Percentiles rank a stretch among this genome's conserved stretches.
phyloP scores from a whole-genome alignment of 1,140 invertebrate species.

The Macrostomum lignano region DNA sequence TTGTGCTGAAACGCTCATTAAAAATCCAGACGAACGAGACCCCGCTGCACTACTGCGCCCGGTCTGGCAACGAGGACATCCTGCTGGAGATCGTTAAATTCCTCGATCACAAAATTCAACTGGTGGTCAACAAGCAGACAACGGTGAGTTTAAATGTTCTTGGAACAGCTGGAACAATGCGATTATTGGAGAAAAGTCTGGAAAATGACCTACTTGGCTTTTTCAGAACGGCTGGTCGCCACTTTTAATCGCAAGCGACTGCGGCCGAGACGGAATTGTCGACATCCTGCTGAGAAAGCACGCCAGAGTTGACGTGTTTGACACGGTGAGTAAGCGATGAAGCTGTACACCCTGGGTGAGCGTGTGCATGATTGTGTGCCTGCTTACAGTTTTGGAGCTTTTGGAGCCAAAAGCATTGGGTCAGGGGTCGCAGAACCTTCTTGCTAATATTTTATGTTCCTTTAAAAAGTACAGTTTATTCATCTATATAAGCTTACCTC shows the following conservation, averaged over 20 bases:
- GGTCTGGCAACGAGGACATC: slow-evolving; percentile 76
- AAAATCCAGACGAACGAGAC: slow-evolving; percentile 58
- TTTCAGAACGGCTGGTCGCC: slow-evolving; percentile 61
- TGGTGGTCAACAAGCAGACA: slow-evolving; percentile 67
- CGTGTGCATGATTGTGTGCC: too few species aligned
- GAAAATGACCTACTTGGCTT: slow-evolving; percentile 5
- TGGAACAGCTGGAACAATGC: too few species aligned
- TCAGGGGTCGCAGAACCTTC: too few species aligned
- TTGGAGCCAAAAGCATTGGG: too few species aligned
- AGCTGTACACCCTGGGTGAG: too few species aligned
- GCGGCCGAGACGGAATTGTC: slow-evolving; percentile 41
- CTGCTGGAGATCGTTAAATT: slow-evolving; percentile 56
- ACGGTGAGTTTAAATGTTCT: slow-evolving; percentile 18
- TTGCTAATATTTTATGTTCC: too few species aligned
- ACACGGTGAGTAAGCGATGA: slow-evolving; percentile 37
- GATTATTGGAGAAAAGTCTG: too few species aligned
- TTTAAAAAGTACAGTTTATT: not conserved
- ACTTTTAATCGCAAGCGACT: slow-evolving; percentile 50
- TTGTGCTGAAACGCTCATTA: too few species aligned
- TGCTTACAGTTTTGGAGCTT: too few species aligned
- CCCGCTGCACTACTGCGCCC: slow-evolving; percentile 68
- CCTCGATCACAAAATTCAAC: slow-evolving; percentile 44
- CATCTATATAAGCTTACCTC: too few species aligned
- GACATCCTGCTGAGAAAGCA: slow-evolving; percentile 57
- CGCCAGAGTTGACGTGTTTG: slow-evolving; percentile 89